Evolutionary conservation across 2,888 invertebrate species (phyloP), one percentile per base, ranked within the genome.

Genomic region (Dermolepida albohirtum): DNA sequence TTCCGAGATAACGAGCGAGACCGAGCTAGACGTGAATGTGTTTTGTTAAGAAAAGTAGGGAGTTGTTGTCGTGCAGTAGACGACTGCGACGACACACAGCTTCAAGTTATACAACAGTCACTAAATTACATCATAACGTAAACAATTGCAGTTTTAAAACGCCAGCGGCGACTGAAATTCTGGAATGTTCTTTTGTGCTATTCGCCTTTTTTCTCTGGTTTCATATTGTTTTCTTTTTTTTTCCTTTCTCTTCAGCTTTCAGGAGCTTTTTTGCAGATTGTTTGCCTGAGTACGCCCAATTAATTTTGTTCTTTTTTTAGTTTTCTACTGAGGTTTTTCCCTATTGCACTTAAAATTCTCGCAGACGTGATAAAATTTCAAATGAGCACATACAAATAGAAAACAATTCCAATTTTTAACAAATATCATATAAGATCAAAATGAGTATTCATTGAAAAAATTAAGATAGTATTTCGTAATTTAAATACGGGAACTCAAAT

Each of bases 121-220:
- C 43, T 57, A 57, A 57, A 44, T 57, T 57, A 57, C 57, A 57
- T 57, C 67, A 66, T 69, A 51, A 59, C 57, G 65, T 67, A 67
- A 67, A 69, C 71, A 69, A 67, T 69, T 69, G 69, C 71, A 57
- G 54, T 47, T 64, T 67, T 51, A 70, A 67, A 57, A 57, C 57
- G 57, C 57, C 57, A 43, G 14, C 57, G 57, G 57, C 57, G 57
- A 44, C 57, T 43, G 57, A 57, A 27, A 43, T 57, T 57, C 57
- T 57, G 57, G 11, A 44, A 57, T 57, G 57, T 43, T 22, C 57
- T 57, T 57, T 57, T 57, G 57, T 57, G n/a, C 17, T 16, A 14
- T 11, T n/a, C 11, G 40, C 2, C 22, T 54, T 54, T 41, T 57
- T 43, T 57, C 27, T 17, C 22, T 57, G 4, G 8, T 57, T 44